phyloP scores from a whole-genome alignment of 1,140 invertebrate genomes.

The Ridgeia piscesae region DNA sequence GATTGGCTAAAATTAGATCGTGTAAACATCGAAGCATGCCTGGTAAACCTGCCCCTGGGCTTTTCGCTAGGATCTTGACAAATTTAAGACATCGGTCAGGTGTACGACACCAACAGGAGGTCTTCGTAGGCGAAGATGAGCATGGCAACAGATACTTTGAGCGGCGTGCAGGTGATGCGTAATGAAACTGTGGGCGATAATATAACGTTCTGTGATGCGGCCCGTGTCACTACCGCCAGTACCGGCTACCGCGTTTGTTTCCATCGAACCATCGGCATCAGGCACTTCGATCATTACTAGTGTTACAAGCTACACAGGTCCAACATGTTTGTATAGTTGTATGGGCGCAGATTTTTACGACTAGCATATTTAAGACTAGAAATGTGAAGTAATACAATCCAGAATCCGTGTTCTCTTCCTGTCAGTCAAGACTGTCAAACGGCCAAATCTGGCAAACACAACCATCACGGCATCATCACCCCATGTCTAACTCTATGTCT shows the following conservation, averaged over 20 bases:
- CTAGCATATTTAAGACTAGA: too few relatives aligned
- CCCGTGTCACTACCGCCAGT: not conserved
- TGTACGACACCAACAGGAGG: not conserved
- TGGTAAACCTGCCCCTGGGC: not conserved
- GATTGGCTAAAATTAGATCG: not conserved
- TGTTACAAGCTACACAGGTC: too few relatives aligned
- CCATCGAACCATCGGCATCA: not conserved
- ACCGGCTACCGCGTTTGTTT: not conserved
- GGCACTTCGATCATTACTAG: too few relatives aligned
- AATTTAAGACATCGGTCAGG: not conserved
- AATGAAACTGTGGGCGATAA: not conserved
- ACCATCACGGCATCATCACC: too few relatives aligned
- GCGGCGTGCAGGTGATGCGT: not conserved
- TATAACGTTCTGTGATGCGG: not conserved
- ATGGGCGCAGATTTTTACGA: too few relatives aligned
- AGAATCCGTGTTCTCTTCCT: too few relatives aligned
- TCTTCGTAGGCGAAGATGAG: not conserved
- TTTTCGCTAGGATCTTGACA: not conserved
- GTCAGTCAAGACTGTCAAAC: too few relatives aligned
- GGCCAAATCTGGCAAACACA: too few relatives aligned
- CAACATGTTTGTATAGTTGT: too few relatives aligned
- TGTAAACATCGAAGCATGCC: not conserved
- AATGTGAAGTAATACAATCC: too few relatives aligned
- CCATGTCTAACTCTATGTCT: too few relatives aligned
- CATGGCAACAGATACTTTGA: not conserved